phyloP scores from a whole-genome alignment of 2,888 invertebrate species.

The Torymus auratus region DNA sequence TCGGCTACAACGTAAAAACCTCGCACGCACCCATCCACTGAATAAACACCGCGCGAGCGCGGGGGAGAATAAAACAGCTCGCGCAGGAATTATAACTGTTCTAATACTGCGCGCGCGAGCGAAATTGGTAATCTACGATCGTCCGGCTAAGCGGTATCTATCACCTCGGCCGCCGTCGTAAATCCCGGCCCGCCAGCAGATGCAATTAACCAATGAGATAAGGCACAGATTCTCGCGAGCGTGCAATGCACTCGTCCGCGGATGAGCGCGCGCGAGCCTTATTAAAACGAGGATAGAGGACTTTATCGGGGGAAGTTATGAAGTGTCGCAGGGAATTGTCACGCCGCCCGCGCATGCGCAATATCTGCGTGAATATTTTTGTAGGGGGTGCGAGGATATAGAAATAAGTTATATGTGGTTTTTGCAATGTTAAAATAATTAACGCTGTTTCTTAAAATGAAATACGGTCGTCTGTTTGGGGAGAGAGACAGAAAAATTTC shows the following conservation, averaged over 20 bases:
- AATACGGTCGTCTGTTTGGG: no score
- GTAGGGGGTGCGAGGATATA: no score
- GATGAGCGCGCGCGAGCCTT: conserved; percentile 1
- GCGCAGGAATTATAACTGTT: conserved; percentile 44
- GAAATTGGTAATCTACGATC: conserved; percentile 57
- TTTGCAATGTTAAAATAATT: no score
- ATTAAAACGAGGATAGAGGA: conserved; percentile 37
- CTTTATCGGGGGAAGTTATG: conserved; percentile 39
- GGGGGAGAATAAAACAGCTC: conserved; percentile 3
- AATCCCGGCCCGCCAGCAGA: conserved; percentile 63
- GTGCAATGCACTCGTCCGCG: conserved; percentile 20
- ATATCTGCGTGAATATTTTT: no score
- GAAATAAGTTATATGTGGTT: no score
- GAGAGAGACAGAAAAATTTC: no score
- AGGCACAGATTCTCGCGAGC: neutral
- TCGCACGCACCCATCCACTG: no score
- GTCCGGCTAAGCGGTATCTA: conserved; percentile 58
- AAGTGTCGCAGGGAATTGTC: conserved; percentile 30
- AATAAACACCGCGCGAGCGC: no score
- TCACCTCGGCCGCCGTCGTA: conserved; percentile 50
- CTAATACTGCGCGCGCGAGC: conserved; percentile 31
- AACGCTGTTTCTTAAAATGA: no score
- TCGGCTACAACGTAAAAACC: no score
- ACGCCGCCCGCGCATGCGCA: neutral
- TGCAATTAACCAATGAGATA: conserved; percentile 73